Evolutionary conservation across 2,888 invertebrate species (phyloP).

Genomic region (Sinhomidia bicolor): DNA sequence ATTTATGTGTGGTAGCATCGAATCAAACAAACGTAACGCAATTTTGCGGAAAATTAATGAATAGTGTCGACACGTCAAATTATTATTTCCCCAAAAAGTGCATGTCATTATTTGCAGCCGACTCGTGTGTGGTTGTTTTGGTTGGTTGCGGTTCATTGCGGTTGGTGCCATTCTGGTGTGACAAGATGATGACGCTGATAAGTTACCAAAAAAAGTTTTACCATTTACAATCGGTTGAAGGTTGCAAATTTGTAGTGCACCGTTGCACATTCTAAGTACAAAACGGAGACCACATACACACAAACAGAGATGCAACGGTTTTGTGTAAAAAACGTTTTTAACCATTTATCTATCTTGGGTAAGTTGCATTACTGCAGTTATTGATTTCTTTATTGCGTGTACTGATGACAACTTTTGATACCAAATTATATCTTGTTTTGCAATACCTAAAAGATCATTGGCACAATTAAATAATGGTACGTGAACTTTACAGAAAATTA

Average conservation of each 20-base stretch:
- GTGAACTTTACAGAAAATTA: no score
- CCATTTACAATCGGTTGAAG: constrained; percentile 1
- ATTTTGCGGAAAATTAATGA: constrained; percentile 48
- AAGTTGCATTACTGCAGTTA: not conserved
- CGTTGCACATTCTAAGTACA: not conserved
- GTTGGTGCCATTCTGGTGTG: not conserved
- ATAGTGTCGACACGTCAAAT: constrained; percentile 60
- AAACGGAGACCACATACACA: not conserved
- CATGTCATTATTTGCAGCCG: constrained; percentile 23
- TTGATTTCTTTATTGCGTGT: not conserved
- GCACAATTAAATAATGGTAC: no score
- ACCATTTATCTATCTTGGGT: no score
- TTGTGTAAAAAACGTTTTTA: not conserved
- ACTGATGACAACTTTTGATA: not conserved
- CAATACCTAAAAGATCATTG: no score
- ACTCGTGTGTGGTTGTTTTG: constrained; percentile 36
- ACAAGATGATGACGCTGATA: constrained; percentile 8
- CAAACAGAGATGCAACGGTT: not conserved
- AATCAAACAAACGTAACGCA: not conserved
- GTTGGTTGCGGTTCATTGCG: not conserved
- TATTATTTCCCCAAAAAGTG: constrained; percentile 12
- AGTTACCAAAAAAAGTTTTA: not conserved
- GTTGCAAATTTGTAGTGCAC: not conserved
- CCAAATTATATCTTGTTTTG: not conserved
- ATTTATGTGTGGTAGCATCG: not conserved